phyloP scores from a whole-genome alignment of 2,797 vertebrate species.

The Gadopsis marmoratus region DNA sequence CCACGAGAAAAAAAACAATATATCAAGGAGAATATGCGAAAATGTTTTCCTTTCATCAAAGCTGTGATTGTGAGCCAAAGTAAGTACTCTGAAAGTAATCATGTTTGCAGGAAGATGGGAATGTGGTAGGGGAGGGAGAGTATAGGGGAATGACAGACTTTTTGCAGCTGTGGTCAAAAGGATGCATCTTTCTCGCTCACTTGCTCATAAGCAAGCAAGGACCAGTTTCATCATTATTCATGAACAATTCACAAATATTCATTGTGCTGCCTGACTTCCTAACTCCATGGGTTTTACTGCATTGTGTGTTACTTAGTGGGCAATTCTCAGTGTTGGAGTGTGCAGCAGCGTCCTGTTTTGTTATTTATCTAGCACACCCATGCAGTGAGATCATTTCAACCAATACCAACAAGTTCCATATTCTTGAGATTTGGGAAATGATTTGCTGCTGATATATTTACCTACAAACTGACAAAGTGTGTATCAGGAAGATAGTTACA shows the following conservation, averaged over 20 bases:
- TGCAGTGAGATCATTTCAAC: constrained; percentile 5
- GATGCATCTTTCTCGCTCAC: constrained; percentile 13
- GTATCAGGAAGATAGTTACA: not conserved
- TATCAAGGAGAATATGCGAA: constrained; percentile 44
- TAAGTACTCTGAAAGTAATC: constrained; percentile 71
- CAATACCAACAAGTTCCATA: not conserved
- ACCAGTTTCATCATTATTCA: constrained; percentile 10
- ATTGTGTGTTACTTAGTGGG: not conserved
- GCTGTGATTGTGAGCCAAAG: constrained; percentile 70
- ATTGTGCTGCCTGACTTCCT: not conserved
- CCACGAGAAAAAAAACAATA: constrained; percentile 55
- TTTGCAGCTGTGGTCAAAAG: constrained; percentile 27
- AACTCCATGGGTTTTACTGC: not conserved
- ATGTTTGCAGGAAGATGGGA: constrained; percentile 49
- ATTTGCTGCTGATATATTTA: not conserved
- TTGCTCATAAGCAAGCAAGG: not conserved
- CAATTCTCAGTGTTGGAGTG: not conserved
- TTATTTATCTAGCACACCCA: not conserved
- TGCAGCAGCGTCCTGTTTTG: not conserved
- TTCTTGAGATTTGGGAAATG: not conserved
- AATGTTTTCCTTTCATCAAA: constrained; percentile 78
- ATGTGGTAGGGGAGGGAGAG: constrained; percentile 33
- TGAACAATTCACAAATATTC: not conserved
- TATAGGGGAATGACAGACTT: not conserved
- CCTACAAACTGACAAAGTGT: not conserved